These are phyloP conservation scores for Dryobotodes eremita DNA, from an alignment of 2,888 invertebrate species.

Conservation along the genomic window DNA sequence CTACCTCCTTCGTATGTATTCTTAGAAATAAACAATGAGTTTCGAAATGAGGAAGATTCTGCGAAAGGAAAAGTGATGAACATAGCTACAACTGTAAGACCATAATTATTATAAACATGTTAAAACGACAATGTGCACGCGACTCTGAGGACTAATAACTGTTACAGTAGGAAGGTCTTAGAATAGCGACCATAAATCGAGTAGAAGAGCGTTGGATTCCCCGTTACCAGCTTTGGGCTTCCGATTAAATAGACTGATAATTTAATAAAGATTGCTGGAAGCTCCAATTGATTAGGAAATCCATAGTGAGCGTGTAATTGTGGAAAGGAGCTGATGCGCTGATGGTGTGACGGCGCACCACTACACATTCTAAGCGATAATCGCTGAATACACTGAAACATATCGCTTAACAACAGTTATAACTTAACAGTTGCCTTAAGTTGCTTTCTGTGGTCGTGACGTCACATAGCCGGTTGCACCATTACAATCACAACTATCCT, in stretches of 20 bases:
- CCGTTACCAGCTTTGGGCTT: not conserved
- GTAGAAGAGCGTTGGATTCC: not conserved
- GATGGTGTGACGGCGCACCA: too few relatives aligned
- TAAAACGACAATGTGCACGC: not conserved
- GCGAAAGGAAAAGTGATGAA: not conserved
- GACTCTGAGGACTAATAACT: not conserved
- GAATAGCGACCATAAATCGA: too few relatives aligned
- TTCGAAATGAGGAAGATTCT: slow-evolving; percentile 2
- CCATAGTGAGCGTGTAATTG: not conserved
- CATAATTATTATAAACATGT: not conserved
- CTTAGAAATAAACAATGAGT: not conserved
- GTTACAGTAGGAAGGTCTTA: not conserved
- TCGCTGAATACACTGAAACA: not conserved
- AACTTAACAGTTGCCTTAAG: not conserved
- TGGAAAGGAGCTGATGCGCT: not conserved
- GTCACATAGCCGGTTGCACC: not conserved
- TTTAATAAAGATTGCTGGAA: not conserved
- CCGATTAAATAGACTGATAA: not conserved
- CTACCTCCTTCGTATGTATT: not conserved
- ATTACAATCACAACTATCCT: slow-evolving; percentile 24
- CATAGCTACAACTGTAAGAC: not conserved
- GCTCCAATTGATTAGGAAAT: not conserved
- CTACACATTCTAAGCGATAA: too few relatives aligned
- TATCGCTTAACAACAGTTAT: not conserved
- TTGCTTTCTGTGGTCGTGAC: slow-evolving; percentile 2